Percentiles rank a stretch among this genome's conserved stretches.
phyloP scores from a whole-genome alignment of 2,888 invertebrate genomes.

The Drosophila paramelanica region DNA sequence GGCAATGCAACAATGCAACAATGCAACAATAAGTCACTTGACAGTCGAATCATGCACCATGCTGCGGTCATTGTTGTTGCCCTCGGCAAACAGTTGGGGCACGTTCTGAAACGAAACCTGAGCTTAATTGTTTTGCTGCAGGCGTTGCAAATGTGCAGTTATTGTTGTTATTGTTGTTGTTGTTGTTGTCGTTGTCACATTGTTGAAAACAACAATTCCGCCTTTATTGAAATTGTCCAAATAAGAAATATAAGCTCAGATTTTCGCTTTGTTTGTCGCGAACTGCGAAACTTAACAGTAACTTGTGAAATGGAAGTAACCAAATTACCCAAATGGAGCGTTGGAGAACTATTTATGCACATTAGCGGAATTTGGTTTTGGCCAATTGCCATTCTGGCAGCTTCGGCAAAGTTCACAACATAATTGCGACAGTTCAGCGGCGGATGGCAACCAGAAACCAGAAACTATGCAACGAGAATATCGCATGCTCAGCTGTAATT shows the following conservation, averaged over 20 bases:
- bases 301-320: slow-evolving; percentile 42
- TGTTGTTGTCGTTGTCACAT: slow-evolving; percentile 39
- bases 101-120: slow-evolving; percentile 68
- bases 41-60: slow-evolving; percentile 39
- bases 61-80: slow-evolving; percentile 23
- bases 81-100: slow-evolving; percentile 35
- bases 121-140: slow-evolving; percentile 55
- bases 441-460: slow-evolving; percentile 34
- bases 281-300: slow-evolving; percentile 45
- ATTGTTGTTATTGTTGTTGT: slow-evolving; percentile 46
- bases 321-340: slow-evolving; percentile 1
- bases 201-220: slow-evolving; percentile 43
- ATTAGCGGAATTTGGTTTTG: slow-evolving; percentile 10
- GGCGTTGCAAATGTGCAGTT: slow-evolving; percentile 50
- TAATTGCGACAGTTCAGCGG: slow-evolving; percentile 33
- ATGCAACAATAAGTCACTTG: slow-evolving; percentile 22
- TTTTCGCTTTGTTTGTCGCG: slow-evolving; percentile 22
- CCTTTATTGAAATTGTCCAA: slow-evolving; percentile 31
- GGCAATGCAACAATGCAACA: not conserved
- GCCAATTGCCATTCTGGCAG: slow-evolving; percentile 2
- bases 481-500: slow-evolving; percentile 69
- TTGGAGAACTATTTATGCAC: slow-evolving; percentile 1
- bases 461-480: slow-evolving; percentile 29
- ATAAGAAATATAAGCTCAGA: slow-evolving; percentile 24
- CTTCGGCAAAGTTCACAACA: slow-evolving; percentile 23